Evolutionary conservation across 53 echinoderm and acorn worm species (phyloP).

Genomic region (Hippasteria phrygiana): DNA sequence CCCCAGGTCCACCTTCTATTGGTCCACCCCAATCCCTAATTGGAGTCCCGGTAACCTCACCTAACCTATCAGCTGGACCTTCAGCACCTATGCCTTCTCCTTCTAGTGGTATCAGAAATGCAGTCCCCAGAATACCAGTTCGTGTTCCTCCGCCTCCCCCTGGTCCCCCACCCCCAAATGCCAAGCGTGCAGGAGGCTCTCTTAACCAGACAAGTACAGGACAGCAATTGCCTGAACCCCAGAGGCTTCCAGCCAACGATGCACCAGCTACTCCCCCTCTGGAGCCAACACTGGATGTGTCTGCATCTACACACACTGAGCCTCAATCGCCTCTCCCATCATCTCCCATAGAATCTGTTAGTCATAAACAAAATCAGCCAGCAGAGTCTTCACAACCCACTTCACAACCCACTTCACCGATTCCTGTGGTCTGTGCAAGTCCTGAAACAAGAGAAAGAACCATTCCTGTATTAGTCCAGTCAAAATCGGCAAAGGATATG

Average conservation of each 20-base stretch:
- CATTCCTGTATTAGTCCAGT: constrained; percentile 46
- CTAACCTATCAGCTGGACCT: constrained; percentile 5
- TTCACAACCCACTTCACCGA: constrained; percentile 47
- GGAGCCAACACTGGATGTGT: neutral
- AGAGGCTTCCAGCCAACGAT: neutral
- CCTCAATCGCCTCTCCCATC: neutral
- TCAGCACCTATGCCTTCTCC: constrained; percentile 14
- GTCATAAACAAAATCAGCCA: neutral
- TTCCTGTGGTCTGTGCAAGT: constrained; percentile 26
- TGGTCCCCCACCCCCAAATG: constrained; percentile 85
- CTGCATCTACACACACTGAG: neutral
- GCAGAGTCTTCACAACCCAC: constrained; percentile 19
- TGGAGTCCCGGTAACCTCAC: neutral
- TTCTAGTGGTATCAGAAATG: constrained; percentile 18
- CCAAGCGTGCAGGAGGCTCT: constrained; percentile 47
- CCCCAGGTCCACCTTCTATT: neutral
- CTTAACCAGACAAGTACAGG: neutral
- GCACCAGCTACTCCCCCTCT: neutral
- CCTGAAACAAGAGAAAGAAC: constrained; percentile 20
- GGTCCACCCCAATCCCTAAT: neutral
- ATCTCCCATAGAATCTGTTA: constrained; percentile 23
- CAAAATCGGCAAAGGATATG: constrained; percentile 25
- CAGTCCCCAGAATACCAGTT: constrained; percentile 8
- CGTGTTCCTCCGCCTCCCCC: constrained; percentile 72
- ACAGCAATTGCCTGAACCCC: neutral